Conservation (phyloP, 2,888 invertebrate species). For the Trypoxylon attenuatum region DNA sequence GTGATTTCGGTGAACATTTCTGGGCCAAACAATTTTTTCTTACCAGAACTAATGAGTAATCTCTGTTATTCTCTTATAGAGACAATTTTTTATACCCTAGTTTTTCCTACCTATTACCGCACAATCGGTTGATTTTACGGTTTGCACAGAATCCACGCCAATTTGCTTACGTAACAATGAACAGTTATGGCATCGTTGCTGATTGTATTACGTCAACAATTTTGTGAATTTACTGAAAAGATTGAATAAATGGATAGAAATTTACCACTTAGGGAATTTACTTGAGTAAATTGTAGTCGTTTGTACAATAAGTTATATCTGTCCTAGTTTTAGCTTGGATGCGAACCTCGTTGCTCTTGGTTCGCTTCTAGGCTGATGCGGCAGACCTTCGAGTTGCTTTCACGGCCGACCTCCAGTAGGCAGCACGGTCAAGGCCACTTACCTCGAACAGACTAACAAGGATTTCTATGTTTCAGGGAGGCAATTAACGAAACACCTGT, state of each 20-base stretch:
- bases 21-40: no score
- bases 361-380: constrained; percentile 32
- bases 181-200: no score
- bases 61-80: no score
- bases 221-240: not conserved
- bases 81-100: no score
- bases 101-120: no score
- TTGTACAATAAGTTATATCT: constrained; percentile 1
- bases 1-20: constrained; percentile 72
- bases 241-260: not conserved
- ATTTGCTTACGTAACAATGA: no score
- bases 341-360: constrained; percentile 37
- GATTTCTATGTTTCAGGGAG: constrained; percentile 78
- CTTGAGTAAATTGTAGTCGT: constrained; percentile 12
- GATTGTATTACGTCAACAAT: not conserved
- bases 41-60: no score
- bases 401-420: constrained; percentile 49
- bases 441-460: not conserved
- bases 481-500: constrained; percentile 81
- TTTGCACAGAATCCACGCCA: no score
- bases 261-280: not conserved
- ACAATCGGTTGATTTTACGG: no score
- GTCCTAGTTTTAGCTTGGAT: constrained; percentile 30
- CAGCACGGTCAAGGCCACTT: constrained; percentile 67
- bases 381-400: constrained; percentile 26